These are phyloP conservation scores for Brachionus calyciflorus DNA, from an alignment of 1,140 invertebrate species.

Conservation along the genomic window DNA sequence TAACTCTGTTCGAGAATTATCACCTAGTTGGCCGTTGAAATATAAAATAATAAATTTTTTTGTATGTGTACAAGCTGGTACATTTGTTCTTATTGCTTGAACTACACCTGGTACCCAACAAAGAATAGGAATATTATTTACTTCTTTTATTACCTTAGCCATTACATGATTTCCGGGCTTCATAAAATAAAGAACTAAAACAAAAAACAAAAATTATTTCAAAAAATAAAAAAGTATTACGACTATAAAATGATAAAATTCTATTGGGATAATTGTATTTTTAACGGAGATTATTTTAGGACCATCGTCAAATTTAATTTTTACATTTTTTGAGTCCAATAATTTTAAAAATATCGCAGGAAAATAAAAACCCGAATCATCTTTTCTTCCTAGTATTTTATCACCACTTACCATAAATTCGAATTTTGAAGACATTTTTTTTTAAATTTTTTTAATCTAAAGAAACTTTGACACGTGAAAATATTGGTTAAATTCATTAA, in stretches of 20 bases:
- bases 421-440: neutral
- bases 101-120: slow-evolving; percentile 42
- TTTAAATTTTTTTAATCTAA: too few species aligned
- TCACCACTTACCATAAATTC: neutral
- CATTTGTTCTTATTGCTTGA: neutral
- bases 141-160: slow-evolving; percentile 26
- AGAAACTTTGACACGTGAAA: too few species aligned
- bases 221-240: too few species aligned
- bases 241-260: neutral
- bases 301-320: slow-evolving; percentile 34
- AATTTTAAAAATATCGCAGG: slow-evolving; percentile 1
- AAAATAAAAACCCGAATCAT: neutral
- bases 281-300: neutral
- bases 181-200: neutral
- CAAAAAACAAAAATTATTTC: too few species aligned
- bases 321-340: neutral
- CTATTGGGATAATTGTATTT: neutral
- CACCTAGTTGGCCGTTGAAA: slow-evolving; percentile 25
- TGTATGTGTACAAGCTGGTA: neutral
- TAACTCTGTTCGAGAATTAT: neutral
- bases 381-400: slow-evolving; percentile 18
- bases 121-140: neutral
- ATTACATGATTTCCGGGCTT: slow-evolving; percentile 22
- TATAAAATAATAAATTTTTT: slow-evolving; percentile 23
- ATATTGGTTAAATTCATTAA: too few species aligned